A percentile compares a stretch with the other conserved stretches of the same genome.
Conservation (phyloP, 37 sponge, comb jelly and placozoan species). For the Chondrilla cf. caribensis region DNA sequence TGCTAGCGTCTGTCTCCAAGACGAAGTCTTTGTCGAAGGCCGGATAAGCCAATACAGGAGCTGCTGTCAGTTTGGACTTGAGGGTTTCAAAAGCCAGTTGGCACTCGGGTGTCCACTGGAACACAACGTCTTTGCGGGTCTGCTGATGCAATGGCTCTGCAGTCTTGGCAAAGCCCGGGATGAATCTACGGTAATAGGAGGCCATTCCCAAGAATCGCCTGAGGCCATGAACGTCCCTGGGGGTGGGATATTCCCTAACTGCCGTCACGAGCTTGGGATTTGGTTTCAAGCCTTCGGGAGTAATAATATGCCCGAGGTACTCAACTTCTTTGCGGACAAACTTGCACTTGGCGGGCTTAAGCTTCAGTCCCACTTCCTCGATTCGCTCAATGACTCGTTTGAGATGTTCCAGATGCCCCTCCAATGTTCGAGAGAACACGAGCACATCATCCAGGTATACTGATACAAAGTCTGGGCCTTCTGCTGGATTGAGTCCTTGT, state of each 20-base stretch:
- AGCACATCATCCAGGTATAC: slow-evolving; percentile 54
- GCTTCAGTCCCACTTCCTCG: slow-evolving; percentile 11
- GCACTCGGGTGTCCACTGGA: slow-evolving; percentile 4
- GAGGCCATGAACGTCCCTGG: background rate
- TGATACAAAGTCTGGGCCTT: slow-evolving; percentile 26
- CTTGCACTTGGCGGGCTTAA: slow-evolving; percentile 27
- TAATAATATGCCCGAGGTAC: slow-evolving; percentile 34
- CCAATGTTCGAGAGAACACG: slow-evolving; percentile 26
- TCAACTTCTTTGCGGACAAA: slow-evolving; percentile 16
- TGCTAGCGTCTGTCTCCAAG: slow-evolving; percentile 40
- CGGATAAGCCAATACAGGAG: slow-evolving; percentile 32
- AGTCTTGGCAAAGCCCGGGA: slow-evolving; percentile 16
- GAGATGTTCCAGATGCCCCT: slow-evolving; percentile 26
- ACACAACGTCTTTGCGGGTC: background rate
- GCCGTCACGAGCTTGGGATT: background rate
- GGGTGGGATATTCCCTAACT: background rate
- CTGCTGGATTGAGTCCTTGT: slow-evolving; percentile 30
- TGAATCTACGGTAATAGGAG: slow-evolving; percentile 24
- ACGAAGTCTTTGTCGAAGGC: slow-evolving; percentile 19
- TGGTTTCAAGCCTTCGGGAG: slow-evolving; percentile 18
- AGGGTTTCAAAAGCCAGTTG: slow-evolving; percentile 12
- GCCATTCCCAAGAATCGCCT: slow-evolving; percentile 34
- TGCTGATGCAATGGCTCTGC: slow-evolving; percentile 19
- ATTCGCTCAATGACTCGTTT: background rate
- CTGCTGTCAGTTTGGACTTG: background rate